phyloP scores from a whole-genome alignment of 2,888 invertebrate genomes.

The Ctena decussata region DNA sequence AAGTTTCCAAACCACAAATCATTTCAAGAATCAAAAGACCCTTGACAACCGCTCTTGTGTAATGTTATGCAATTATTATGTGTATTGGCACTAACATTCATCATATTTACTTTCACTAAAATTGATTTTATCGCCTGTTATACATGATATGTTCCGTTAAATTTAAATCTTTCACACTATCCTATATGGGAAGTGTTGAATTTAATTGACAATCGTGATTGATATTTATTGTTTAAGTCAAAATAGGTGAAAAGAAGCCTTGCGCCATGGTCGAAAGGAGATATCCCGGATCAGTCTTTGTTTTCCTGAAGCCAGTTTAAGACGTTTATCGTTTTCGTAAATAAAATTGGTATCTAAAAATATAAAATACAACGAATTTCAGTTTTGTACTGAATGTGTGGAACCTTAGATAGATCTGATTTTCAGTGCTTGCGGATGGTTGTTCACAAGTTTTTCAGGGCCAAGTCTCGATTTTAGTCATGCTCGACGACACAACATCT shows the following conservation, averaged over 20 bases:
- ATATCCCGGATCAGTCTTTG: too few species aligned
- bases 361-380: too few species aligned
- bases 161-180: not conserved
- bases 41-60: not conserved
- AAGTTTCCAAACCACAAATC: not conserved
- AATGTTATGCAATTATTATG: not conserved
- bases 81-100: not conserved
- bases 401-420: too few species aligned
- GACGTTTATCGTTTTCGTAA: too few species aligned
- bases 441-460: not conserved
- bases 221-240: not conserved
- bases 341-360: too few species aligned
- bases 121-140: not conserved
- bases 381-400: too few species aligned
- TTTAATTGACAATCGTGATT: slow-evolving; percentile 8
- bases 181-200: not conserved
- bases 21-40: not conserved
- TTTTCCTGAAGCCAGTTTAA: too few species aligned
- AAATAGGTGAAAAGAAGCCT: too few species aligned
- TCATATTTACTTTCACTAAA: not conserved
- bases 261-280: not conserved
- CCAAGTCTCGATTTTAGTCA: not conserved
- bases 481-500: not conserved
- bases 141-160: not conserved
- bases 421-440: too few species aligned